Base-by-base conservation (phyloP, 1,140 invertebrate genomes). In the Drosophila azteca region DNA sequence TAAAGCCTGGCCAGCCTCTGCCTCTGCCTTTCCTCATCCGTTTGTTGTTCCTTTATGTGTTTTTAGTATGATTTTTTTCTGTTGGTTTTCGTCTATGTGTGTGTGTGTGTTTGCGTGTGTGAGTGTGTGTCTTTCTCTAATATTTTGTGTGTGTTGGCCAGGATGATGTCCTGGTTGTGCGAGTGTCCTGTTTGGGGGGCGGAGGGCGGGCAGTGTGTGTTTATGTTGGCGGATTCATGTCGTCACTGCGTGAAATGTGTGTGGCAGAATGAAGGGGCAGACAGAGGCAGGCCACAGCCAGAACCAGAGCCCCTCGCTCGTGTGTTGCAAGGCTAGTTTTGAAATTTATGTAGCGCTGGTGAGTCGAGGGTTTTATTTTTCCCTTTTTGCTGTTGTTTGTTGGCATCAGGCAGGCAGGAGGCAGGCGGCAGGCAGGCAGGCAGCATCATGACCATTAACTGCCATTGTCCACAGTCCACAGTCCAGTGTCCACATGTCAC, bases 171-270 rank as follows among this genome's bases (percentile, higher is more conserved):
- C 60, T 66, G 41, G 24, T 44, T 51, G 53, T 68, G 63, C 53
- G 13, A 17, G 49, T 54, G 52, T 54, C 26, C 9, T 54, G 26
- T 43, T 20, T 20, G 17, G 17, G 59, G 35, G 1, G 3, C 0
- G 11, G 11, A 11, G 35, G 4, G 35, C 46, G 44, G 61, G 43
- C 57, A 24, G 53, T 58, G 53, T 66, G 83, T 85, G 82, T 85
- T 85, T 85, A 87, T 87, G 82, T 87, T 88, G 82, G 82, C 82
- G 82, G 82, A 87, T 88, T 82, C 83, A 82, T 87, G 82, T 88
- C 82, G 79, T 87, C 82, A 87, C 82, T 88, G 82, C 71, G 83
- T 87, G 78, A 87, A 82, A 88, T 87, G 82, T 87, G 82, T 85
- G 83, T 82, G 83, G 63, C 82, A 88, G 58, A 39, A 75, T 87